Evolutionary conservation across 2,113 vertebrate genomes (phyloP).

Genomic region (Lipophrys pholis): DNA sequence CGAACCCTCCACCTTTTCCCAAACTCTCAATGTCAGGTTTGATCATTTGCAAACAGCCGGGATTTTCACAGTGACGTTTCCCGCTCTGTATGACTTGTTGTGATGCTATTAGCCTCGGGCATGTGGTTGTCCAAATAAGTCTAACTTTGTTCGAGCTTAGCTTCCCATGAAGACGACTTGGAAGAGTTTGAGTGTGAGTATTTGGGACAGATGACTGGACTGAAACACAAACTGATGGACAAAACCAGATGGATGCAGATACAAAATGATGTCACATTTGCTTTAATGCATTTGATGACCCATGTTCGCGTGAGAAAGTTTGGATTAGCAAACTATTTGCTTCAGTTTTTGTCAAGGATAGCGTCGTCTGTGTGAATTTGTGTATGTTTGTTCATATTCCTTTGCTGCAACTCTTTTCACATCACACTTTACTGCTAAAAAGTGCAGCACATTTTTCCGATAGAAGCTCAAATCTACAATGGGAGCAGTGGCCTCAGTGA

Average conservation of each 20-base stretch:
- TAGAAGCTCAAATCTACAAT: conserved; percentile 10
- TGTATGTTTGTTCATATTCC: neutral
- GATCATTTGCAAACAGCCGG: neutral
- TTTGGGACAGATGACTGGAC: neutral
- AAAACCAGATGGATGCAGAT: neutral
- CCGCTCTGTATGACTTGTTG: conserved; percentile 21
- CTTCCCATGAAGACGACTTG: neutral
- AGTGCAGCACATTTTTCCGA: conserved; percentile 1
- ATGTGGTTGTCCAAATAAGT: conserved; percentile 6
- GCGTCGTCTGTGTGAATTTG: neutral
- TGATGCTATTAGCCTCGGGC: conserved; percentile 31
- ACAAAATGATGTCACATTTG: neutral
- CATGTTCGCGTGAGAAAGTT: neutral
- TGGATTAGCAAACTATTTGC: neutral
- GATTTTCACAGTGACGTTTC: conserved; percentile 4
- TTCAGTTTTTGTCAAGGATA: neutral
- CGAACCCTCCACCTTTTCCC: conserved; percentile 1
- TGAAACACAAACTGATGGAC: neutral
- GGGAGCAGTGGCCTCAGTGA: conserved; percentile 17
- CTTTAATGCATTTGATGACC: neutral
- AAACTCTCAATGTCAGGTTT: conserved; percentile 7
- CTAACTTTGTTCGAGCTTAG: neutral
- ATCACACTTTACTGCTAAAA: conserved; percentile 10
- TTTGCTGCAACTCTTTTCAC: neutral
- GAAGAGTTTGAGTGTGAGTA: neutral